A percentile compares a stretch with the other conserved stretches of the same genome.
These are phyloP conservation scores for Nephrotoma appendiculata DNA, from an alignment of 2,888 invertebrate species.

Conservation along the genomic window DNA sequence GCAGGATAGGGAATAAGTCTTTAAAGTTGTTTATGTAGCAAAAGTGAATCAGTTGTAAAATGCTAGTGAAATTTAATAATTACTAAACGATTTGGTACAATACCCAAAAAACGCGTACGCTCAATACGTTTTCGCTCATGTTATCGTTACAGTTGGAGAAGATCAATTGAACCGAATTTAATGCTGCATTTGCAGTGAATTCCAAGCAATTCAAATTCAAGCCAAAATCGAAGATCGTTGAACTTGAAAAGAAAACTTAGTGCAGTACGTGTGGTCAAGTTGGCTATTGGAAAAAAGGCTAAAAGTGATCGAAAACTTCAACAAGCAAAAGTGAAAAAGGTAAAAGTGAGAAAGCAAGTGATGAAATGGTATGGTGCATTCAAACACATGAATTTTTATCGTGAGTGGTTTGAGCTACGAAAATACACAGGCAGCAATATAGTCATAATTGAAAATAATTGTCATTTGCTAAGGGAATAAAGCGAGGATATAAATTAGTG, in stretches of 20 bases:
- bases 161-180: background rate
- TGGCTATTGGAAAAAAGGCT: constrained; percentile 11
- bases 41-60: too few relatives aligned
- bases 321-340: background rate
- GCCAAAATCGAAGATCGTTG: background rate
- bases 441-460: too few relatives aligned
- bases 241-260: background rate
- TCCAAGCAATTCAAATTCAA: background rate
- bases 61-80: background rate
- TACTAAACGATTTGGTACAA: background rate
- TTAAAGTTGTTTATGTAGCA: too few relatives aligned
- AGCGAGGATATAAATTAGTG: constrained; percentile 4
- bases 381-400: constrained; percentile 12
- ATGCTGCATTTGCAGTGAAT: background rate
- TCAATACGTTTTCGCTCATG: background rate
- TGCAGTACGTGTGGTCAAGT: background rate
- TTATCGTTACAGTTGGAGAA: constrained; percentile 9
- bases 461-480: background rate
- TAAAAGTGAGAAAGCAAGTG: background rate
- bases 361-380: constrained; percentile 1
- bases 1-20: too few relatives aligned
- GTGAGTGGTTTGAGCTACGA: constrained; percentile 10
- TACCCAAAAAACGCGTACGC: background rate
- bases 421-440: background rate
- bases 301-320: constrained; percentile 5